Conservation (phyloP, 2,888 invertebrate genomes). For the Volucella zonaria region DNA sequence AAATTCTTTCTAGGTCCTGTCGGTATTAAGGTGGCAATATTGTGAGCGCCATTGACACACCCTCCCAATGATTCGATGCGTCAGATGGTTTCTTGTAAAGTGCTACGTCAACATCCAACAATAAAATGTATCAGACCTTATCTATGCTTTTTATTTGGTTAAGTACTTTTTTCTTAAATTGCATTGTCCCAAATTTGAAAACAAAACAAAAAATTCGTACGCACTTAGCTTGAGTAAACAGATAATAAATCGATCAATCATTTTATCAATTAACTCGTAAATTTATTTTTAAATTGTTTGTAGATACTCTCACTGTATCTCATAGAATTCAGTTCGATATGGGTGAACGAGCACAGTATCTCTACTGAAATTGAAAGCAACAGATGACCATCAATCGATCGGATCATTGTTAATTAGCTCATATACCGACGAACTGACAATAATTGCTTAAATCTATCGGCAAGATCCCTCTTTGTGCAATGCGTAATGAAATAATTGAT, state of each 20-base stretch:
- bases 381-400: conserved; percentile 68
- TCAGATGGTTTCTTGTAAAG: no score
- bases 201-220: conserved; percentile 5
- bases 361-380: conserved; percentile 26
- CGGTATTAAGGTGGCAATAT: no score
- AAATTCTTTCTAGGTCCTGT: no score
- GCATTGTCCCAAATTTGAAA: background rate
- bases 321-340: background rate
- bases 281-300: background rate
- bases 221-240: conserved; percentile 28
- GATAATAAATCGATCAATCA: conserved; percentile 37
- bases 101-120: no score
- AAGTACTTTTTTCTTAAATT: background rate
- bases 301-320: conserved; percentile 21
- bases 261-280: conserved; percentile 43
- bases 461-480: conserved; percentile 42
- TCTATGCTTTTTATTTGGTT: background rate
- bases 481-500: conserved; percentile 70
- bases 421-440: conserved; percentile 48
- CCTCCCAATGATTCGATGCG: no score
- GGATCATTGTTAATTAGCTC: conserved; percentile 67
- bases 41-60: no score
- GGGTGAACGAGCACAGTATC: background rate
- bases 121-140: no score
- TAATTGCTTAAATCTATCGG: conserved; percentile 66